Evolutionary conservation across 2,888 invertebrate genomes (phyloP), one percentile per base, ranked within the genome.

Genomic region (Netelia virgata): DNA sequence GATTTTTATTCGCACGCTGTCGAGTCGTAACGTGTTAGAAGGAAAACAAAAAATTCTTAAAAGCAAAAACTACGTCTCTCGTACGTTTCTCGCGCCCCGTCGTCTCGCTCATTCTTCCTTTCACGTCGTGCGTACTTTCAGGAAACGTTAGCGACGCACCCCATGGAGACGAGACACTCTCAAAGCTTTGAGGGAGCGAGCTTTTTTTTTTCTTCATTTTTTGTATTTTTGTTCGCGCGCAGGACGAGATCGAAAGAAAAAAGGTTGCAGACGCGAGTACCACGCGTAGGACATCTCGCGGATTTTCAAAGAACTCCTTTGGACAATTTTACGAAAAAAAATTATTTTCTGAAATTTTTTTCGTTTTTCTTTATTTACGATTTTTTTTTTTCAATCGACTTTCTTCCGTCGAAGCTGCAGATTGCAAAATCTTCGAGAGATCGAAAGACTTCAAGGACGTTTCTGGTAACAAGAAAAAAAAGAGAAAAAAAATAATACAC

Each of bases 141-240:
- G 47, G 73, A 73, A 80, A 73, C 66, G 18, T 70, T 64, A 73
- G 64, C 57, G 55, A 55, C 43, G 50, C 47, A 66, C 59, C 73
- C 73, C 73, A 66, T 73, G 50, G 73, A 18, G 41, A 36, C 79
- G 75, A 41, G 18, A 57, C 20, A 47, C 59, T 55, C 79, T 55
- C 79, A 64, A 28, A 20, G 47, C 64, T 59, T 18, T 18, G 47
- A 57, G 50, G 53, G 28, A 16, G 64, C 64, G 53, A 64, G 41
- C 64, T 75, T 55, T 75, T 75, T 36, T 50, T 75, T 75, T 43
- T 74, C 50, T 63, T 63, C 63, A 23, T 18, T 50, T 50, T 36
- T 50, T 50, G 74, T 11, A 47, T 47, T 14, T 47, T 47, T 47
- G 14, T 47, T 47, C 47, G 3, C 14, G 5, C 2, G 14, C 47